These are phyloP conservation scores for Cochlearius cochlearius DNA, from an alignment of 2,113 vertebrate species.

Conservation along the genomic window DNA sequence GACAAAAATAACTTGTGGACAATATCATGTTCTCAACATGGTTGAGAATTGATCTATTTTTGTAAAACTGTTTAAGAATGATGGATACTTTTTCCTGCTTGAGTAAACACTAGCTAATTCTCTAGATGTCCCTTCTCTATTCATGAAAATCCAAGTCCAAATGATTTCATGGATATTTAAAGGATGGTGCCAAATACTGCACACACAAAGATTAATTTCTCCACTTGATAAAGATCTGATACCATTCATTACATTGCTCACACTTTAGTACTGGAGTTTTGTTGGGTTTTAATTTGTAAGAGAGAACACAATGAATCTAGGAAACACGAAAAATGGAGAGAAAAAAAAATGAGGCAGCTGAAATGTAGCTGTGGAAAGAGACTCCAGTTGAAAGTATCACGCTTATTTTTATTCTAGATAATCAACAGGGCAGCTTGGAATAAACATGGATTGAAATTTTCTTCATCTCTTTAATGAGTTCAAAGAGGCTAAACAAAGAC, in stretches of 20 bases:
- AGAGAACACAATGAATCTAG: background rate
- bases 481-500: slow-evolving; percentile 30
- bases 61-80: slow-evolving; percentile 21
- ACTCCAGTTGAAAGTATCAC: slow-evolving; percentile 3
- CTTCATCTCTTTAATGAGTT: slow-evolving; percentile 46
- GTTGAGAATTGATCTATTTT: slow-evolving; percentile 16
- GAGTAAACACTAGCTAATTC: slow-evolving; percentile 4
- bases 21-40: background rate
- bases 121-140: background rate
- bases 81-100: background rate
- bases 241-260: background rate
- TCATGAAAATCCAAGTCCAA: background rate
- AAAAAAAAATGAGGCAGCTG: background rate
- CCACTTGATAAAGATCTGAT: background rate
- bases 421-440: slow-evolving; percentile 17
- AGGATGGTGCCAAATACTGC: background rate
- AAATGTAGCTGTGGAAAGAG: background rate
- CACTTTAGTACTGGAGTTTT: background rate
- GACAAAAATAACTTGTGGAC: slow-evolving; percentile 44
- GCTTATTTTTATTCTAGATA: slow-evolving; percentile 27
- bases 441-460: slow-evolving; percentile 20
- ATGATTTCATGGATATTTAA: slow-evolving; percentile 15
- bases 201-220: background rate
- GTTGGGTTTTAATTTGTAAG: background rate
- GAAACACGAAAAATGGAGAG: background rate